Conservation (phyloP, 2,797 vertebrate species). For the Sylvia borin region DNA sequence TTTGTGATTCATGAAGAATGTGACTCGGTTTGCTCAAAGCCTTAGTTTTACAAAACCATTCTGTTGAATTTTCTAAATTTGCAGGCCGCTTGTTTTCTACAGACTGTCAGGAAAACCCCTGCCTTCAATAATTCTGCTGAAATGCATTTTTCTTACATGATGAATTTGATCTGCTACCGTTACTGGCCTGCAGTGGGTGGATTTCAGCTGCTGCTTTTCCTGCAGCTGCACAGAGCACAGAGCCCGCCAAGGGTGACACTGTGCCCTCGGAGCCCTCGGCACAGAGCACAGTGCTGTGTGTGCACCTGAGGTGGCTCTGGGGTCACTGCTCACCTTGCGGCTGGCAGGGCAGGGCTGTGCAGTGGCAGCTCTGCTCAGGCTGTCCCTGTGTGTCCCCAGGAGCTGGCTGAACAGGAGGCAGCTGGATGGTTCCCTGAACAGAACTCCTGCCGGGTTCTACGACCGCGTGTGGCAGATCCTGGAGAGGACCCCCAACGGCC, state of each 20-base stretch:
- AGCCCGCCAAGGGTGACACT: neutral
- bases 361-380: neutral
- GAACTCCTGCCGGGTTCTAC: constrained; percentile 92
- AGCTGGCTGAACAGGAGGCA: constrained; percentile 92
- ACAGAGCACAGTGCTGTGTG: neutral
- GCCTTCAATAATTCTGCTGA: neutral
- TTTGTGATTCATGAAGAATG: neutral
- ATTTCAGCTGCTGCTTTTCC: neutral
- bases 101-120: neutral
- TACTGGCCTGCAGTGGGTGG: neutral
- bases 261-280: neutral
- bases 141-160: neutral
- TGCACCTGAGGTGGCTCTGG: neutral
- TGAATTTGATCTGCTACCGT: neutral
- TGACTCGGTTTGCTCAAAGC: neutral
- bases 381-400: neutral
- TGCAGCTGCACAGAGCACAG: neutral
- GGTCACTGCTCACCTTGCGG: neutral
- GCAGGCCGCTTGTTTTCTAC: neutral
- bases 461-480: constrained; percentile 98
- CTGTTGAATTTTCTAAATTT: neutral
- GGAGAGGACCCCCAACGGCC: constrained; percentile 90
- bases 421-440: constrained; percentile 93
- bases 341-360: neutral
- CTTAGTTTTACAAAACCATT: neutral